These are phyloP conservation scores for Busseola fusca DNA, from an alignment of 2,888 invertebrate genomes.

Conservation along the genomic window DNA sequence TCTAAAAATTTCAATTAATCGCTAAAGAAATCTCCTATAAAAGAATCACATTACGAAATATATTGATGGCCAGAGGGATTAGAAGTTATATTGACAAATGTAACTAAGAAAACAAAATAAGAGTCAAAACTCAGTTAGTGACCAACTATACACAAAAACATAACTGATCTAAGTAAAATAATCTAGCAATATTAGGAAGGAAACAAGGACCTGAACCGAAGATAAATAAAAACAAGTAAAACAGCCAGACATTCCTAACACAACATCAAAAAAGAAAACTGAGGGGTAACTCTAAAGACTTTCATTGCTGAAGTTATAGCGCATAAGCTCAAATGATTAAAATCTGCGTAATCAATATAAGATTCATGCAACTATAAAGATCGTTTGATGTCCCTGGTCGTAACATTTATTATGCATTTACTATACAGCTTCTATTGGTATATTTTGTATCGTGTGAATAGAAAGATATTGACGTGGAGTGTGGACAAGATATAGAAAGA, in stretches of 20 bases:
- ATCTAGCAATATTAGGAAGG: background rate
- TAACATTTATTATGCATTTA: slow-evolving; percentile 39
- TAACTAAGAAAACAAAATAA: background rate
- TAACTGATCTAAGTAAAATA: background rate
- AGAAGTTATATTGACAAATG: background rate
- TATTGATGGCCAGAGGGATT: background rate
- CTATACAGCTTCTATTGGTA: slow-evolving; percentile 24
- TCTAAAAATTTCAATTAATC: background rate
- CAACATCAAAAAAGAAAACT: slow-evolving; percentile 18
- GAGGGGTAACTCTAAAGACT: background rate
- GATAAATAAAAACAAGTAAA: background rate
- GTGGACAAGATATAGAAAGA: slow-evolving; percentile 8
- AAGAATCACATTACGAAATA: background rate
- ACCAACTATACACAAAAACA: background rate
- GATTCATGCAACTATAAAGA: slow-evolving; percentile 39
- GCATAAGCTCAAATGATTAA: slow-evolving; percentile 41
- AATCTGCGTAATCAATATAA: slow-evolving; percentile 30
- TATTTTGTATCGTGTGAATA: slow-evolving; percentile 22
- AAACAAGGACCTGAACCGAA: background rate
- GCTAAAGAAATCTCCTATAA: background rate
- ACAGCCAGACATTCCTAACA: slow-evolving; percentile 11
- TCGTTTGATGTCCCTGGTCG: slow-evolving; percentile 35
- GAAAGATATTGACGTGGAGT: slow-evolving; percentile 1
- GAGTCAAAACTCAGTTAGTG: background rate
- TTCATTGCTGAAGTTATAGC: slow-evolving; percentile 26